Conservation (phyloP, 2,113 vertebrate genomes). For the Austrofundulus limnaeus region DNA sequence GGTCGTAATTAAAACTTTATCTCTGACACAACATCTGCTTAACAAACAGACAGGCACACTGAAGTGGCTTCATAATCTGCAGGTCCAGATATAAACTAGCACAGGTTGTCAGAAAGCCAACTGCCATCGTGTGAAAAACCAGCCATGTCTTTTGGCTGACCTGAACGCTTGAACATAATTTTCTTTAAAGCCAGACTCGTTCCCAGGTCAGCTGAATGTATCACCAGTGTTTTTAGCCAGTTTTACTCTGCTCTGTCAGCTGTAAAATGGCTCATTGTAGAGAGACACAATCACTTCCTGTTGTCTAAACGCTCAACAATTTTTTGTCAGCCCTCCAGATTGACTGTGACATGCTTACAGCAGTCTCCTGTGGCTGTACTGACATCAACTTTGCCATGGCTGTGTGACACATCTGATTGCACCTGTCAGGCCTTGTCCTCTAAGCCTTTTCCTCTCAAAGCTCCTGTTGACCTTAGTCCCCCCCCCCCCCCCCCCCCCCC, state of each 20-base stretch:
- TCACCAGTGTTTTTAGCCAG: constrained; percentile 36
- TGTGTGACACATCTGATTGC: constrained; percentile 62
- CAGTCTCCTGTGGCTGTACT: constrained; percentile 50
- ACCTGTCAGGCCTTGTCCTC: constrained; percentile 61
- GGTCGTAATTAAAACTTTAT: constrained; percentile 53
- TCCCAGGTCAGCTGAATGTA: background rate
- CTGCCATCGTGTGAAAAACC: background rate
- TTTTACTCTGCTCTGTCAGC: constrained; percentile 14
- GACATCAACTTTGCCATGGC: constrained; percentile 55
- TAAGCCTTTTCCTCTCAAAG: constrained; percentile 37
- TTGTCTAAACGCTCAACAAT: constrained; percentile 40
- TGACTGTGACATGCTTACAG: constrained; percentile 63
- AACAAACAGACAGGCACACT: constrained; percentile 9
- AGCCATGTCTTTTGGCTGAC: constrained; percentile 1
- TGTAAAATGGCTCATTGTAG: constrained; percentile 41
- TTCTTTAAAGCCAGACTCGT: no score
- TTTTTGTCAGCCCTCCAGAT: constrained; percentile 48
- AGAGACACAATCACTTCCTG: constrained; percentile 44
- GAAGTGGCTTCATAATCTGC: constrained; percentile 16
- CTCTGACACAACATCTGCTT: constrained; percentile 61
- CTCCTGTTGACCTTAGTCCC: constrained; percentile 51
- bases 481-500: no score
- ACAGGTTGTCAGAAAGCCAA: constrained; percentile 16
- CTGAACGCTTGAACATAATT: background rate
- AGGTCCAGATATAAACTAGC: constrained; percentile 21